Conservation (phyloP, 2,797 vertebrate genomes). For the Eospalax fontanierii region DNA sequence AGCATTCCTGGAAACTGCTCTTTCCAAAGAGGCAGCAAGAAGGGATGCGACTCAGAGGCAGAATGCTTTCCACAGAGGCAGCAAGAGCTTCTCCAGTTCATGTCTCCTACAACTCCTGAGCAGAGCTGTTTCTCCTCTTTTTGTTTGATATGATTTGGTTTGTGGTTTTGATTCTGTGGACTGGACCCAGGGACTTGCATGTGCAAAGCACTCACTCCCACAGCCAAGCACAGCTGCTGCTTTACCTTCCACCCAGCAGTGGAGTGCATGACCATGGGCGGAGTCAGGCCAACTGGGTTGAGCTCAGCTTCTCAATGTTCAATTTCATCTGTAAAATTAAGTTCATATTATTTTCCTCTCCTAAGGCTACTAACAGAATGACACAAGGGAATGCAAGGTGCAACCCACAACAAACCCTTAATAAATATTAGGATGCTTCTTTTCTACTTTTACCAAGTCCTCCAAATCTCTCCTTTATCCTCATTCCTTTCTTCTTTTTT, state of each 20-base stretch:
- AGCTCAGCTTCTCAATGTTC: slow-evolving; percentile 31
- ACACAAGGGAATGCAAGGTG: neutral
- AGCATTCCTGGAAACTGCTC: neutral
- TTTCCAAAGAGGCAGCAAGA: neutral
- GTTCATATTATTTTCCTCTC: neutral
- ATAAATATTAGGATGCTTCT: neutral
- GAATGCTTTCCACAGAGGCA: neutral
- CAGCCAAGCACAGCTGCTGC: neutral
- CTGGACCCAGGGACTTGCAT: neutral
- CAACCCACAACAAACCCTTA: neutral
- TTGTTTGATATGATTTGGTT: neutral
- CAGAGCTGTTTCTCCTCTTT: neutral
- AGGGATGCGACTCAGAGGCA: neutral
- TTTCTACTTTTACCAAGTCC: neutral
- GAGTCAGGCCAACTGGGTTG: neutral
- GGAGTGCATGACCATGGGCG: neutral
- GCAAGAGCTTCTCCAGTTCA: neutral
- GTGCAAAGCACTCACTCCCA: too few species aligned
- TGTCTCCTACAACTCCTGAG: neutral
- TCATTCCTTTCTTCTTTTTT: slow-evolving; percentile 62
- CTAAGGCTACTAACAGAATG: neutral
- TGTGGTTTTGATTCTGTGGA: neutral
- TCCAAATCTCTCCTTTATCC: neutral
- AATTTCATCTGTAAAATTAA: neutral
- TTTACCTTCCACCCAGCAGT: neutral